Evolutionary conservation across 2,113 vertebrate genomes (phyloP), one percentile per base, ranked within the genome.

Genomic region (Cyprinus carpio): DNA sequence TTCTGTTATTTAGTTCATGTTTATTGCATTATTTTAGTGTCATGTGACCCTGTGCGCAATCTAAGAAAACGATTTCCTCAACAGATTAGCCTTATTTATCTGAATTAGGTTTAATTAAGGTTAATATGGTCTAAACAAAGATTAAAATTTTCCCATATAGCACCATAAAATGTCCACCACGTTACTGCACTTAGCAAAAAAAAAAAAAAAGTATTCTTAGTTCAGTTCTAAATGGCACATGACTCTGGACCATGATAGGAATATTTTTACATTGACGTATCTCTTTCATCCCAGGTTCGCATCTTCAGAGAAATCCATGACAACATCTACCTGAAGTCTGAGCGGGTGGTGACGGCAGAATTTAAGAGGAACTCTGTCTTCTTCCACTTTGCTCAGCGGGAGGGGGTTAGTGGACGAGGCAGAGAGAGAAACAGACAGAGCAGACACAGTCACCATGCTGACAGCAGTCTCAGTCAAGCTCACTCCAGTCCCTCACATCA

Each of bases 221-320:
- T 64, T 29, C 2, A 29, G 8, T 31, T 31, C 64, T 31, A 8
- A 67, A 67, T 31, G 15, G 29, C 64, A 67, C 29, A 34, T 6
- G 7, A 67, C 64, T 67, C 29, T 67, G 27, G 3, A 15, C 1
- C 51, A 18, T 2, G 0, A 3, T 31, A 34, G 1, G 1, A 31
- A 1, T 56, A 6, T 34, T 10, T 31, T 54, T 43, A 60, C 18
- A 54, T 6, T 60, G 18, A 46, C 75, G 13, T 7, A 10, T 75
- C 15, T 79, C 23, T 72, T 71, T 25, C n/a, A 6, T 69, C 71
- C 13, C 88, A 97, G 93, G 94, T 96, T 34, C 92, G 95, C 87
- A 97, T 97, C 91, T 97, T 96, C 88, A 90, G 89, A 23, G 96
- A 97, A 91, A 96, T 46, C 43, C 43, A 46, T 46, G 43, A 46